phyloP scores from a whole-genome alignment of 2,797 vertebrate species.

The Pantherophis vulpinus region DNA sequence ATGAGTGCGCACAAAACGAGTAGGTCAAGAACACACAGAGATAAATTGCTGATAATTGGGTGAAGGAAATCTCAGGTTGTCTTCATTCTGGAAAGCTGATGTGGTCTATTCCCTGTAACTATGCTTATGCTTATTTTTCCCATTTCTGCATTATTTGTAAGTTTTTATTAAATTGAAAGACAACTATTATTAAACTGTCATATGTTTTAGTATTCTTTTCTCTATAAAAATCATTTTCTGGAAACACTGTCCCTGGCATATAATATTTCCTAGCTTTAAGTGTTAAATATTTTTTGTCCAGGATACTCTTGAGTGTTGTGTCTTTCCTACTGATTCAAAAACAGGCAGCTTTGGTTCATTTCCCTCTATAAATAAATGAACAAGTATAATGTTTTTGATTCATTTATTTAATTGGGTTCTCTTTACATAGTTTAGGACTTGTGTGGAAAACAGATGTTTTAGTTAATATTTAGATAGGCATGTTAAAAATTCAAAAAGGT shows the following conservation, averaged over 20 bases:
- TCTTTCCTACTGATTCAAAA: background rate
- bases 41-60: background rate
- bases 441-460: background rate
- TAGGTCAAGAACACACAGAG: background rate
- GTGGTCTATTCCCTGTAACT: too few species aligned
- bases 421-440: background rate
- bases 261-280: background rate
- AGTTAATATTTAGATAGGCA: background rate
- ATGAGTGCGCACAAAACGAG: background rate
- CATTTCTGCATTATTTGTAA: too few species aligned
- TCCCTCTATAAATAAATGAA: background rate
- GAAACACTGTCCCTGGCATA: background rate
- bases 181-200: background rate
- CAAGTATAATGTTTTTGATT: background rate
- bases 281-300: background rate
- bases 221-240: background rate
- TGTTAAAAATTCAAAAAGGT: background rate
- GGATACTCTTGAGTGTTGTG: background rate
- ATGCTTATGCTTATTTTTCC: too few species aligned
- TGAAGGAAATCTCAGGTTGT: background rate
- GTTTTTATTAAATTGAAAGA: background rate
- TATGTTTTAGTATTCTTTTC: background rate
- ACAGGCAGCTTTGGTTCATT: background rate
- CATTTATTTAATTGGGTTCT: background rate
- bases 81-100: background rate